Evolutionary conservation across 92 coral and sea anemone species (phyloP).

Genomic region (Parazoanthus swiftii): DNA sequence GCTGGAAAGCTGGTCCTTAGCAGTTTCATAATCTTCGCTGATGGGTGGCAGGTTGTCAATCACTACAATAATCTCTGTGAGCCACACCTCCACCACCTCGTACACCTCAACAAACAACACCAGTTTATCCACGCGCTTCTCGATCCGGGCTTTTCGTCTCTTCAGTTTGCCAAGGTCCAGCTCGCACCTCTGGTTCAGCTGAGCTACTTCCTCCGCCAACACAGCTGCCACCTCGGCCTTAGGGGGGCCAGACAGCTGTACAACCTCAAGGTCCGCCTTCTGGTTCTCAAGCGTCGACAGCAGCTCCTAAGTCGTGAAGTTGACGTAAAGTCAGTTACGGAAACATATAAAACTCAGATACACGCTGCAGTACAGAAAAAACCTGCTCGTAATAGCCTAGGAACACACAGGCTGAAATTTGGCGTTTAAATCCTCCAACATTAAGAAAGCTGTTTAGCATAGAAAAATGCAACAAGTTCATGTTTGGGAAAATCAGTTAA

Average conservation of each 20-base stretch:
- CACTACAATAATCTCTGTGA: slow-evolving; percentile 61
- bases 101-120: slow-evolving; percentile 68
- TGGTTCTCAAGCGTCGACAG: slow-evolving; percentile 68
- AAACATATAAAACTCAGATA: neutral
- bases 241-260: slow-evolving; percentile 73
- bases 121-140: slow-evolving; percentile 75
- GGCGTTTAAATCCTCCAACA: too few relatives aligned
- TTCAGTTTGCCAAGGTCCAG: slow-evolving; percentile 76
- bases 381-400: too few relatives aligned
- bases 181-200: slow-evolving; percentile 68
- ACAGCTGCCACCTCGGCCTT: slow-evolving; percentile 68
- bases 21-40: slow-evolving; percentile 82
- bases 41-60: slow-evolving; percentile 71
- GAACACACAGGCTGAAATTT: too few relatives aligned
- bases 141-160: slow-evolving; percentile 66
- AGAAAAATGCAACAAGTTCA: too few relatives aligned
- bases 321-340: neutral
- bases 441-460: too few relatives aligned
- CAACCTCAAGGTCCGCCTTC: slow-evolving; percentile 80
- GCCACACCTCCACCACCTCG: slow-evolving; percentile 75
- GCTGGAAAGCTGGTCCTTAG: slow-evolving; percentile 70
- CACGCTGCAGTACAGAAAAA: neutral
- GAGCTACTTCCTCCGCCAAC: slow-evolving; percentile 72
- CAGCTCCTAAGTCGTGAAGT: slow-evolving; percentile 48
- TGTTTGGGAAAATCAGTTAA: too few relatives aligned